These are phyloP conservation scores for Australoheros scitulus DNA, from an alignment of 2,113 vertebrate genomes.

Conservation along the genomic window DNA sequence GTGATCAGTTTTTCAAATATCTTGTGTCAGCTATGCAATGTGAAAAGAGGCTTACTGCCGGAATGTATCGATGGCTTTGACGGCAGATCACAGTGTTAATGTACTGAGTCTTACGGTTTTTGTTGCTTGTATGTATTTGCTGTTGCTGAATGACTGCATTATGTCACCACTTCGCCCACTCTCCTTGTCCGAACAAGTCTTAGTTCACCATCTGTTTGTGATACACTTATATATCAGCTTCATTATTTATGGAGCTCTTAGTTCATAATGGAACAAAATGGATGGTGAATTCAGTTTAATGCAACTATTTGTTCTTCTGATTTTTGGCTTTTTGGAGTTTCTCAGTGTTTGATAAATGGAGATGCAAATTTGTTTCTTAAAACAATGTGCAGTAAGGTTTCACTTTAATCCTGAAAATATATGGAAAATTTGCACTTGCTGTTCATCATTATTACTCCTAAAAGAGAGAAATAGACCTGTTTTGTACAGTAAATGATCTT, in stretches of 20 bases:
- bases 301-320: conserved; percentile 37
- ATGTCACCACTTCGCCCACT: conserved; percentile 5
- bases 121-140: conserved; percentile 57
- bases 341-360: conserved; percentile 29
- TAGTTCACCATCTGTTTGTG: conserved; percentile 4
- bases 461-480: neutral
- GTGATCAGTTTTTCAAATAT: conserved; percentile 35
- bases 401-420: conserved; percentile 12
- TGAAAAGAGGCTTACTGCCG: conserved; percentile 30
- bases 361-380: conserved; percentile 13
- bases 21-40: conserved; percentile 78
- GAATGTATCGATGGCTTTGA: conserved; percentile 44
- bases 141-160: conserved; percentile 49
- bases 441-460: conserved; percentile 23
- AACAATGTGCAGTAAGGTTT: conserved; percentile 24
- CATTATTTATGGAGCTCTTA: conserved; percentile 37
- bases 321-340: conserved; percentile 31
- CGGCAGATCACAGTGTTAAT: conserved; percentile 39
- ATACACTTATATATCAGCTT: conserved; percentile 5
- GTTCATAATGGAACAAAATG: conserved; percentile 14
- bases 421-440: neutral
- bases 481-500: conserved; percentile 49
- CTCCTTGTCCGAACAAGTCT: conserved; percentile 19
- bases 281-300: conserved; percentile 34
- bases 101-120: conserved; percentile 28